Conservation (phyloP, 2,888 invertebrate genomes). For the Hirtodrosophila duncani region DNA sequence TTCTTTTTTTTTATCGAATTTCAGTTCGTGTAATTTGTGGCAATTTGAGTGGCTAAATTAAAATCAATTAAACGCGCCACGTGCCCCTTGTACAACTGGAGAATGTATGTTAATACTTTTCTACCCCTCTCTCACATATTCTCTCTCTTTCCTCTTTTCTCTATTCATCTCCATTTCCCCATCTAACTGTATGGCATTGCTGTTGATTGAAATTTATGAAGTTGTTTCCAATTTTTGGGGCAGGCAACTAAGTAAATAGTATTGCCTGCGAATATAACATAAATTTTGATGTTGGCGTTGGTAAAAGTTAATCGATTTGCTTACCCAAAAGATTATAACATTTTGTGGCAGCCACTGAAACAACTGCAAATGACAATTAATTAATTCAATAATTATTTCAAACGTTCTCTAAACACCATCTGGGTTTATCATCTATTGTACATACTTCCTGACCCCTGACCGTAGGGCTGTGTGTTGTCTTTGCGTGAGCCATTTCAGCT, state of each 20-base stretch:
- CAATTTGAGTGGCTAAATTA: constrained; percentile 56
- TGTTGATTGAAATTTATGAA: constrained; percentile 45
- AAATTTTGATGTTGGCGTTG: constrained; percentile 19
- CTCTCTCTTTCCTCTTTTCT: not conserved
- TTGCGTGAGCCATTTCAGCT: constrained; percentile 29
- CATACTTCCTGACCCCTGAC: constrained; percentile 38
- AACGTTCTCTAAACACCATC: no score
- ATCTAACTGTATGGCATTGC: constrained; percentile 32
- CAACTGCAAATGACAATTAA: no score
- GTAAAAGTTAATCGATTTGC: constrained; percentile 41
- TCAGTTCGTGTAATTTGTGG: constrained; percentile 59
- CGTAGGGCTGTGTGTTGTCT: no score
- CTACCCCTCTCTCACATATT: not conserved
- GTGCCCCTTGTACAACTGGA: constrained; percentile 29
- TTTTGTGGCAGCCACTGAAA: constrained; percentile 14
- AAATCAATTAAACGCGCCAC: constrained; percentile 59
- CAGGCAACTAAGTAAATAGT: not conserved
- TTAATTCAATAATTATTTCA: no score
- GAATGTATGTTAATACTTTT: not conserved
- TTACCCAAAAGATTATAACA: constrained; percentile 30
- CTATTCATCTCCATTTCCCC: constrained; percentile 20
- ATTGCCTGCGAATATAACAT: constrained; percentile 39
- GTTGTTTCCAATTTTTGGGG: constrained; percentile 11
- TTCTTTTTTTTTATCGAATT: no score
- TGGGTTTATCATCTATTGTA: constrained; percentile 32